Evolutionary conservation across 2,888 invertebrate species (phyloP).

Genomic region (Spodoptera exigua): DNA sequence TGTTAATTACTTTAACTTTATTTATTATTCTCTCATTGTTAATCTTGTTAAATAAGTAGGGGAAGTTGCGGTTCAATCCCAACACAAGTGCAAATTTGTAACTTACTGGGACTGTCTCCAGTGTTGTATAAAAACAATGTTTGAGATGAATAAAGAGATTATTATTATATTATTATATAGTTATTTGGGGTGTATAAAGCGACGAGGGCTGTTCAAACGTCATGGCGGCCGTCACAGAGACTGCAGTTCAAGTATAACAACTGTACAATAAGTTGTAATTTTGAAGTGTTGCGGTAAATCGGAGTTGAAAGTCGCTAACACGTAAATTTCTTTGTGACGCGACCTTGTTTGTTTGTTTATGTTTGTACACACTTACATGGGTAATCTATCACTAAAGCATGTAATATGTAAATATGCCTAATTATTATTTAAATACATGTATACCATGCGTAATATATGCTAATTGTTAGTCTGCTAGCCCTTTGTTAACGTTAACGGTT

Average conservation of each 20-base stretch:
- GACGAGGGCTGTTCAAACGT: slow-evolving; percentile 58
- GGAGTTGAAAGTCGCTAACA: too few species aligned
- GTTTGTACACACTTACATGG: not conserved
- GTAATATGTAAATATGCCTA: slow-evolving; percentile 14
- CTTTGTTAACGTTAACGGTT: slow-evolving; percentile 16
- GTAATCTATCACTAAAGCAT: slow-evolving; percentile 26
- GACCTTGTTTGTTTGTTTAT: not conserved
- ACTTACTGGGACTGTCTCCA: too few species aligned
- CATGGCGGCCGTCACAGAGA: slow-evolving; percentile 38
- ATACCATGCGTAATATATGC: slow-evolving; percentile 39
- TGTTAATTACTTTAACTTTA: too few species aligned
- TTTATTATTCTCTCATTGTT: too few species aligned
- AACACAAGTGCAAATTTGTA: too few species aligned
- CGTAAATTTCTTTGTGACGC: not conserved
- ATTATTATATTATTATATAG: too few species aligned
- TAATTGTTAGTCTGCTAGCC: slow-evolving; percentile 16
- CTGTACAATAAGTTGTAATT: not conserved
- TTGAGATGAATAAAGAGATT: too few species aligned
- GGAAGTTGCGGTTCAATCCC: too few species aligned
- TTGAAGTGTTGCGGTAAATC: too few species aligned
- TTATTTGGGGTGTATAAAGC: slow-evolving; percentile 69
- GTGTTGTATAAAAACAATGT: too few species aligned
- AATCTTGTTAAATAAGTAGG: too few species aligned
- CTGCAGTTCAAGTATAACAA: slow-evolving; percentile 18
- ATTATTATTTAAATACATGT: slow-evolving; percentile 33